Percentiles rank a stretch among this genome's conserved stretches.
Conservation (phyloP, 2,888 invertebrate species). For the Slavum lentiscoides region DNA sequence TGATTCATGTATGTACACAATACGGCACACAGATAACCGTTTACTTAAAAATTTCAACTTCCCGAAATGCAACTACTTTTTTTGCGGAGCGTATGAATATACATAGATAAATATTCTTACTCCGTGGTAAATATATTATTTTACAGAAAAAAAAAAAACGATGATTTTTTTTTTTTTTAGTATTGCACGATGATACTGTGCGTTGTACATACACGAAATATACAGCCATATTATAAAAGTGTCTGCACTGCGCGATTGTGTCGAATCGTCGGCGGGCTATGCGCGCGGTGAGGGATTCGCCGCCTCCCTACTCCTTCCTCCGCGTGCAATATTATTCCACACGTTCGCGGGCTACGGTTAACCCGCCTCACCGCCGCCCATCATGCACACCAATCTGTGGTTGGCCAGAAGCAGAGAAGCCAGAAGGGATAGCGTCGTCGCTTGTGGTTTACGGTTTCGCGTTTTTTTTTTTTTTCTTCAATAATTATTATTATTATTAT, state of each 20-base stretch:
- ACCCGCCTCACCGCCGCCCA: neutral
- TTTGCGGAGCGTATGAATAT: too few species aligned
- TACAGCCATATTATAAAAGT: neutral
- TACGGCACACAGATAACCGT: too few species aligned
- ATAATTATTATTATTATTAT: too few species aligned
- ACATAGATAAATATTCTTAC: too few species aligned
- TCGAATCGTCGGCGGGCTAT: neutral
- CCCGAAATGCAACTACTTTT: too few species aligned
- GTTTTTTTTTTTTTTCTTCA: constrained; percentile 1
- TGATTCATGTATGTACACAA: too few species aligned
- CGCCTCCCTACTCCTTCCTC: neutral
- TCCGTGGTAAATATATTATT: too few species aligned
- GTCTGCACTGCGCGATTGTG: constrained; percentile 34
- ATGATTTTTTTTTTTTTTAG: too few species aligned
- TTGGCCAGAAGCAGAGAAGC: neutral
- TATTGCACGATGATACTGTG: neutral
- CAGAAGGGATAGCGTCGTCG: constrained; percentile 10
- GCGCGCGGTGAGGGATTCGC: neutral
- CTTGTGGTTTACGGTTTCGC: constrained; percentile 33
- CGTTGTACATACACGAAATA: neutral
- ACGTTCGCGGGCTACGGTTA: neutral
- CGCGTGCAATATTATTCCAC: neutral
- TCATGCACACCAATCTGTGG: neutral
- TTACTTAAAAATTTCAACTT: too few species aligned
- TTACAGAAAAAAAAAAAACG: too few species aligned